phyloP scores from a whole-genome alignment of 2,888 invertebrate genomes.

The Volucella inflata region DNA sequence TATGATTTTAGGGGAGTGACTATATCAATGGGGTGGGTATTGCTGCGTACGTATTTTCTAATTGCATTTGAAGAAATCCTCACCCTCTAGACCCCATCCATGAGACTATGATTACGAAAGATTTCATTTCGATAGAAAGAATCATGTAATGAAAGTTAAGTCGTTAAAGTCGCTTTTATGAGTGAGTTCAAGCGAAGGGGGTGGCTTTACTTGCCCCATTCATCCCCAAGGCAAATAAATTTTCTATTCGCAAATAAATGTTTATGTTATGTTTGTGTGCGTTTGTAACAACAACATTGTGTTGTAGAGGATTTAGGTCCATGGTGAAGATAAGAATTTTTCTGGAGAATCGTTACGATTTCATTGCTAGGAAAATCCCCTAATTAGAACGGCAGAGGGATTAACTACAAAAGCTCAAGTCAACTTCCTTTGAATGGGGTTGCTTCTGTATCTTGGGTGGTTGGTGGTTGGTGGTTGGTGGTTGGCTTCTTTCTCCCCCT shows the following conservation, averaged over 20 bases:
- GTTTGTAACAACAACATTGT: not conserved
- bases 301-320: slow-evolving; percentile 55
- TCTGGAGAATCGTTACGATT: slow-evolving; percentile 65
- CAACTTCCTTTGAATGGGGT: slow-evolving; percentile 34
- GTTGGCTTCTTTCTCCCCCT: not conserved
- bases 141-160: slow-evolving; percentile 60
- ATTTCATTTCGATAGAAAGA: slow-evolving; percentile 60
- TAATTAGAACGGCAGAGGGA: slow-evolving; percentile 72
- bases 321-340: slow-evolving; percentile 66
- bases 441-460: not conserved
- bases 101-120: slow-evolving; percentile 46
- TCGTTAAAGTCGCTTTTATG: slow-evolving; percentile 71
- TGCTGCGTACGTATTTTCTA: slow-evolving; percentile 39
- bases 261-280: not conserved
- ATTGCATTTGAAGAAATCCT: slow-evolving; percentile 61
- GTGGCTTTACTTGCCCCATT: not conserved
- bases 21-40: slow-evolving; percentile 11
- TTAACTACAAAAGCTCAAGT: slow-evolving; percentile 68
- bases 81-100: not conserved
- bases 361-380: slow-evolving; percentile 72
- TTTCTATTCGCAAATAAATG: slow-evolving; percentile 19
- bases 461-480: not conserved
- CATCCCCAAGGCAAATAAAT: slow-evolving; percentile 45
- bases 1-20: slow-evolving; percentile 50
- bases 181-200: slow-evolving; percentile 13